Percentiles rank a stretch among this genome's conserved stretches.
Evolutionary conservation across 2,113 vertebrate species (phyloP).

Genomic region (Edolisoma coerulescens): DNA sequence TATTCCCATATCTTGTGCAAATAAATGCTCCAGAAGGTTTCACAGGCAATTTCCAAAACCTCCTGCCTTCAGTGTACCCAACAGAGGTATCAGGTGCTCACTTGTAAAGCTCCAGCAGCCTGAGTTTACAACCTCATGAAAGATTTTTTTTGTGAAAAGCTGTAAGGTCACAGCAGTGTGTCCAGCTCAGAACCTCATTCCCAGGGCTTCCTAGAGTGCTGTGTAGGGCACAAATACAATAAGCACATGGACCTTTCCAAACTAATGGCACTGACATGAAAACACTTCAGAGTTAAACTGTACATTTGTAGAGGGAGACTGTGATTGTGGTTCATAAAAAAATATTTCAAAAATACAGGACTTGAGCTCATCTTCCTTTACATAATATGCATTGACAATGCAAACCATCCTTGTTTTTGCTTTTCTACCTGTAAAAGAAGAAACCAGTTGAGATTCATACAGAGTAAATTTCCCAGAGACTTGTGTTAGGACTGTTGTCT

Average conservation of each 20-base stretch:
- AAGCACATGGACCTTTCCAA: background rate
- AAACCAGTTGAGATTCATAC: background rate
- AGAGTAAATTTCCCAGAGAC: background rate
- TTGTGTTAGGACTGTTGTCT: background rate
- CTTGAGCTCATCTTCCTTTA: conserved; percentile 23
- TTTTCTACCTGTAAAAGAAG: conserved; percentile 73
- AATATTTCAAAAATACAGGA: background rate
- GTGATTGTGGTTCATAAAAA: background rate
- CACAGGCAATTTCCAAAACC: background rate
- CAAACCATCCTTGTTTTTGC: conserved; percentile 85
- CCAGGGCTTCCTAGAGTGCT: background rate
- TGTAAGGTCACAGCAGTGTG: background rate
- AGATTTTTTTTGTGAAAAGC: background rate
- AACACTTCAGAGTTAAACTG: background rate
- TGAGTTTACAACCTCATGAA: background rate
- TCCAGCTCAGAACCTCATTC: background rate
- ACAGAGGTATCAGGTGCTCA: background rate
- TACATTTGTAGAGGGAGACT: background rate
- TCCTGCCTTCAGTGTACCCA: background rate
- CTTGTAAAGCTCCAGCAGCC: background rate
- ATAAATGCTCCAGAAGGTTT: background rate
- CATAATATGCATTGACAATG: conserved; percentile 77
- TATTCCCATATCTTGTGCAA: background rate
- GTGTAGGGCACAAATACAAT: background rate
- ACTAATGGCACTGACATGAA: background rate